Evolutionary conservation across 2,797 vertebrate genomes (phyloP), one percentile per base, ranked within the genome.

Genomic region (Ceryle rudis): DNA sequence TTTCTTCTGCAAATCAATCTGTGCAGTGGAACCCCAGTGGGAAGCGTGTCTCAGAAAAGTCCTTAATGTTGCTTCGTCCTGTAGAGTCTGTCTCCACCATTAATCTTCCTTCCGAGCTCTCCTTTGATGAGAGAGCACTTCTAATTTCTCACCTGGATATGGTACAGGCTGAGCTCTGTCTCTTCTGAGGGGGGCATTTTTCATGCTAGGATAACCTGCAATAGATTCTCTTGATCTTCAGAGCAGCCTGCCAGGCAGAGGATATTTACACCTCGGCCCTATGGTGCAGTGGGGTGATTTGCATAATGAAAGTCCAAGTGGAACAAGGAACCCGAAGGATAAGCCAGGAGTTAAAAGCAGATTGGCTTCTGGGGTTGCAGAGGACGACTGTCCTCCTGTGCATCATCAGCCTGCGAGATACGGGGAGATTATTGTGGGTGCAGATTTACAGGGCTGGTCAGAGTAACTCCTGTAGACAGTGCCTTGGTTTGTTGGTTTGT

Each of bases 131-230:
- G 55, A 42, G 71, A 42, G 18, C 4, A 2, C 65, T 95, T 86
- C 71, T 92, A 23, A 92, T 95, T 94, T 93, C 90, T 95, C 95
- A 95, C 94, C 92, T 95, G 86, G 71, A 12, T 60, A 26, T 80
- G 71, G 64, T 49, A 49, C 39, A 87, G 93, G 33, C 90, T 95
- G 86, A 95, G 71, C 88, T 71, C 86, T 93, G 28, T 87, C 81
- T 91, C 84, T 90, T 95, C 94, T 57, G 54, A 91, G 86, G 90
- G 81, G 92, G 72, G 71, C 86, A 87, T 95, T 97, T 97, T 95
- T 97, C 93, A 94, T 93, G 93, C 88, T 92, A 90, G 86, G 72
- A 74, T 95, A 97, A 89, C 90, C 78, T 95, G 90, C 92, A 89
- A 87, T 94, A 91, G 92, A 66, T 65, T 92, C 61, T 85, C 90